phyloP scores from a whole-genome alignment of 1,140 invertebrate species.

The Danaus plexippus region DNA sequence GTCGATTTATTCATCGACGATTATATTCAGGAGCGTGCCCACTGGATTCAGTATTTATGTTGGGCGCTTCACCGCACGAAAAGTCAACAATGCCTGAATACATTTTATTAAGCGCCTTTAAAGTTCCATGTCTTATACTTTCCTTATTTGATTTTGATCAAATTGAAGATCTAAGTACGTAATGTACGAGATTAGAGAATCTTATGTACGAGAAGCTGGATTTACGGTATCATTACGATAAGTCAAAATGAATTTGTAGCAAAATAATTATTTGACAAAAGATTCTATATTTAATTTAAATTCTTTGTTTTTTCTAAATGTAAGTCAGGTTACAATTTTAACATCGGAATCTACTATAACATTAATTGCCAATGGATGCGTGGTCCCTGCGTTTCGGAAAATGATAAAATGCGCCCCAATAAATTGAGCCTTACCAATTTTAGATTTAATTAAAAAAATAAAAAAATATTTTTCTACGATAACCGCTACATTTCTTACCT shows the following conservation, averaged over 20 bases:
- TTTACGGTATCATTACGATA: too few relatives aligned
- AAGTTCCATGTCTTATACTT: constrained; percentile 46
- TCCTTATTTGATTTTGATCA: constrained; percentile 52
- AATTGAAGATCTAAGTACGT: constrained; percentile 17
- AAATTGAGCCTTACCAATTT: constrained; percentile 45
- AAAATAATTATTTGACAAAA: too few relatives aligned
- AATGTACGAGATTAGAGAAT: too few relatives aligned
- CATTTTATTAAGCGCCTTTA: constrained; percentile 50
- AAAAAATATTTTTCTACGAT: constrained; percentile 37
- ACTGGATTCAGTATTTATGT: constrained; percentile 59
- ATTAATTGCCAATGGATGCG: constrained; percentile 34
- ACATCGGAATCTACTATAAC: background rate
- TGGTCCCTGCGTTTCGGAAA: constrained; percentile 37
- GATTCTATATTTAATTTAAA: too few relatives aligned
- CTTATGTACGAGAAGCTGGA: too few relatives aligned
- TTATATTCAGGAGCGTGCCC: constrained; percentile 57
- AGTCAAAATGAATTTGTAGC: too few relatives aligned
- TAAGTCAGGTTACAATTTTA: too few relatives aligned
- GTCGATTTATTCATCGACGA: constrained; percentile 57
- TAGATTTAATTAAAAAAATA: constrained; percentile 47
- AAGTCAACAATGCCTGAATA: constrained; percentile 61
- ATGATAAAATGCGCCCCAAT: constrained; percentile 38
- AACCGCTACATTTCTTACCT: constrained; percentile 29
- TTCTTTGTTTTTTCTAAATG: too few relatives aligned
- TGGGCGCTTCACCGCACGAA: constrained; percentile 40